These are phyloP conservation scores for Jacana jacana DNA, from an alignment of 2,113 vertebrate species.

Conservation along the genomic window DNA sequence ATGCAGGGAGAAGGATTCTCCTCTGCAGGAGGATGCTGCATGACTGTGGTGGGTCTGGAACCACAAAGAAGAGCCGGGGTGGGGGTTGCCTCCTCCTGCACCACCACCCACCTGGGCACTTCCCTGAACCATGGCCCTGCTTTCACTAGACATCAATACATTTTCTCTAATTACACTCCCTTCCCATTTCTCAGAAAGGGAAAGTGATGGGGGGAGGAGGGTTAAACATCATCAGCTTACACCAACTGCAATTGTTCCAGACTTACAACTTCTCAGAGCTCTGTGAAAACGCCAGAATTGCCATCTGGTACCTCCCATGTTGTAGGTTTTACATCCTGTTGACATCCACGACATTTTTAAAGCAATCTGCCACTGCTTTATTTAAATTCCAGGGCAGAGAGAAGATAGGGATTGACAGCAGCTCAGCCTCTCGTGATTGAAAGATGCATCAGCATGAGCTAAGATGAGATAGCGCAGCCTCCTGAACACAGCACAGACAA, in stretches of 20 bases:
- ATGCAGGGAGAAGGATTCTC: neutral
- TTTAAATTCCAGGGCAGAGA: neutral
- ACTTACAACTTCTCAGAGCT: neutral
- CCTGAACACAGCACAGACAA: neutral
- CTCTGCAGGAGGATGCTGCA: neutral
- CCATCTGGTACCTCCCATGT: neutral
- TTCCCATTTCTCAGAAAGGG: neutral
- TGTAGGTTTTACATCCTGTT: neutral
- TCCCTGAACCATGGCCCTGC: neutral
- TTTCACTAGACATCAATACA: neutral
- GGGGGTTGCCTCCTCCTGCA: too few species aligned
- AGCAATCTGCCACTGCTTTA: neutral
- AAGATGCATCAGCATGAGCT: neutral
- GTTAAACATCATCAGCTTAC: neutral
- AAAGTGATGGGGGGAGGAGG: too few species aligned
- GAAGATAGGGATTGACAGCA: neutral
- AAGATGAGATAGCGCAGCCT: neutral
- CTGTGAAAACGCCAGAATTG: neutral
- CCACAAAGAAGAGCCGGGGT: accelerated
- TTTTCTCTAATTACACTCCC: neutral
- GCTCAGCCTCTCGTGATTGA: neutral
- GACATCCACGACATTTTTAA: neutral
- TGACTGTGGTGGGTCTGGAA: accelerated
- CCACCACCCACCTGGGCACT: accelerated
- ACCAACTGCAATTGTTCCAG: neutral